Evolutionary conservation across 2,113 vertebrate species (phyloP), one percentile per base, ranked within the genome.

Genomic region (Gymnorhina tibicen): DNA sequence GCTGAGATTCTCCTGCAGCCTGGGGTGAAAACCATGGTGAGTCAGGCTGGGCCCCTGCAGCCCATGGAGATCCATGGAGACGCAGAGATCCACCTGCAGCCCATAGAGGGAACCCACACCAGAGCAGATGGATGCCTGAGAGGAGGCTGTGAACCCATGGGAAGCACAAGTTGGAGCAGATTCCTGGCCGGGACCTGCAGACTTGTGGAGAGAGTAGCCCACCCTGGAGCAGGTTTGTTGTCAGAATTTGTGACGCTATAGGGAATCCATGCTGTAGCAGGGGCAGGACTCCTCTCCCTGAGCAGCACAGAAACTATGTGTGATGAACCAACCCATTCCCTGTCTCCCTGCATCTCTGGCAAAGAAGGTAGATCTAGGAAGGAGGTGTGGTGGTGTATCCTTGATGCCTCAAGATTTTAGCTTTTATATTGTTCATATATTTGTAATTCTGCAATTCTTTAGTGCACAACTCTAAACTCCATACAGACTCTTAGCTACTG

Each of bases 61-160:
- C 18, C 28, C 41, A 7, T 47, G 41, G n/a, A 73, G 47, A 1
- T 14, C 22, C 13, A 35, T 0, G 0, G 13, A 30, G 2, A 35
- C 58, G 10, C 24, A 49, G 30, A 75, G 50, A n/a, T 30, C 20
- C 30, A n/a, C 8, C 26, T 6, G 7, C 16, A 50, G 21, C 44
- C 62, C 1, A 0, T 18, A 32, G 37, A 50, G 14, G 32, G 1
- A 3, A 33, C 14, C 27, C 12, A 35, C 11, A 3, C 8, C 10
- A 33, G 22, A 69, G 5, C 8, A 39, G 7, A 7, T 16, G 13
- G 19, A 46, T 58, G 10, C n/a, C n/a, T 30, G 33, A 39, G 55
- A 44, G 9, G 7, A 77, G 12, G 27, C 27, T 60, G 14, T 32
- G 53, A 52, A 18, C 11, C 20, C 18, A 28, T 22, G 11, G 14